Base-by-base conservation (phyloP, 2,888 invertebrate genomes). In the Pediacus dermestoides region DNA sequence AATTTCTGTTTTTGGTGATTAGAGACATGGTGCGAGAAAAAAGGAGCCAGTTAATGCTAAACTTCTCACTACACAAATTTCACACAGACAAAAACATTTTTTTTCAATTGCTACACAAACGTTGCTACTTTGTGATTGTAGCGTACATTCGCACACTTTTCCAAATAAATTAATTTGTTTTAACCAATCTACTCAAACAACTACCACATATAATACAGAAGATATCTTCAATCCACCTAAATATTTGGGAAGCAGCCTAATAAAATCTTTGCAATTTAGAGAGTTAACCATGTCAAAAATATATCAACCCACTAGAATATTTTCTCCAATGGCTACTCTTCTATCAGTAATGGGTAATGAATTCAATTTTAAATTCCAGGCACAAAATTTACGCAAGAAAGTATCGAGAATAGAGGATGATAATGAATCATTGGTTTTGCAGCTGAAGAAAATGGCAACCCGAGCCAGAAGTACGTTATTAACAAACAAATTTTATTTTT, bases 391-490 rank as follows among this genome's bases (percentile, higher is more conserved):
- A 70, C 80, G 90, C 72, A 88, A 87, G 77, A 90, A 89, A 75
- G 81, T 91, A 65, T 82, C 87, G 66, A 84, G 93, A 63, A 81
- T 94, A 68, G 95, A 96, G 74, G 92, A 93, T 70, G 95, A 96
- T 78, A 95, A 95, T 77, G 95, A 96, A 72, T 89, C 89, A 58
- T 78, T 94, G 72, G 84, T 89, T 72, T 80, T 89, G 76, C 94
- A 94, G 80, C 81, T 95, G 74, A 89, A 92, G 80, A 93, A 93
- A 82, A 86, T 94, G 85, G 89, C 91, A 75, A 81, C 83, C 71
- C 82, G 85, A 74, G 81, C 85, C 74, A 80, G 81, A 81, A 81
- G 83, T 85, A 83, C 73, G 82, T 79, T 69, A 36, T 39, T 37
- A 10, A 21, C 4, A 7, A 16, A 32, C 16, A 32, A 4, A 22